Conservation (phyloP, 1,140 invertebrate species). For the Drosophila tristis region DNA sequence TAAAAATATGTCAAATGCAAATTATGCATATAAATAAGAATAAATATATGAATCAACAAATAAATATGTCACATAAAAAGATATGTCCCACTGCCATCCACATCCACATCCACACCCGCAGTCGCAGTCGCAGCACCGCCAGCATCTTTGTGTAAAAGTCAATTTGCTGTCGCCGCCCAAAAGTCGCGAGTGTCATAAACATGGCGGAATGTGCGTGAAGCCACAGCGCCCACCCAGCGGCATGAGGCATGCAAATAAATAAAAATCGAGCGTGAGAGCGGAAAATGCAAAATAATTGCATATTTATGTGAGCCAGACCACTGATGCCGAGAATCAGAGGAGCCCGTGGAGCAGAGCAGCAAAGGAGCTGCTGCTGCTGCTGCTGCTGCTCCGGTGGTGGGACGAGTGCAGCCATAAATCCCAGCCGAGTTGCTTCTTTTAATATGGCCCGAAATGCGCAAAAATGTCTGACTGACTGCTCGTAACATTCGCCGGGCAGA, state of each 20-base stretch:
- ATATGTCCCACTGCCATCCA: conserved; percentile 2
- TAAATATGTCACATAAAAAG: conserved; percentile 71
- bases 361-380: conserved; percentile 3
- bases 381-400: background rate
- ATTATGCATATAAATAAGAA: conserved; percentile 73
- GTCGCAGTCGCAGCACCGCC: background rate
- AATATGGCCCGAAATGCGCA: conserved; percentile 56
- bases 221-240: conserved; percentile 21
- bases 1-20: conserved; percentile 82
- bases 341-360: conserved; percentile 6
- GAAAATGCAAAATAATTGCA: conserved; percentile 80
- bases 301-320: conserved; percentile 70
- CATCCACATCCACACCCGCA: background rate
- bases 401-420: conserved; percentile 46
- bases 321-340: conserved; percentile 21
- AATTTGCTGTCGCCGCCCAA: conserved; percentile 71
- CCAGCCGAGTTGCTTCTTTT: conserved; percentile 46
- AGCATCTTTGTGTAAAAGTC: conserved; percentile 62
- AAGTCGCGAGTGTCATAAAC: conserved; percentile 76
- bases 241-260: conserved; percentile 48
- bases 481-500: conserved; percentile 32
- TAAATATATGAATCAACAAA: conserved; percentile 74
- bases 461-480: conserved; percentile 46
- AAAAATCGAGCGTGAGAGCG: conserved; percentile 41
- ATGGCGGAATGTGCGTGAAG: conserved; percentile 63